phyloP scores from a whole-genome alignment of 2,888 invertebrate genomes.

The Calameuta idolon region DNA sequence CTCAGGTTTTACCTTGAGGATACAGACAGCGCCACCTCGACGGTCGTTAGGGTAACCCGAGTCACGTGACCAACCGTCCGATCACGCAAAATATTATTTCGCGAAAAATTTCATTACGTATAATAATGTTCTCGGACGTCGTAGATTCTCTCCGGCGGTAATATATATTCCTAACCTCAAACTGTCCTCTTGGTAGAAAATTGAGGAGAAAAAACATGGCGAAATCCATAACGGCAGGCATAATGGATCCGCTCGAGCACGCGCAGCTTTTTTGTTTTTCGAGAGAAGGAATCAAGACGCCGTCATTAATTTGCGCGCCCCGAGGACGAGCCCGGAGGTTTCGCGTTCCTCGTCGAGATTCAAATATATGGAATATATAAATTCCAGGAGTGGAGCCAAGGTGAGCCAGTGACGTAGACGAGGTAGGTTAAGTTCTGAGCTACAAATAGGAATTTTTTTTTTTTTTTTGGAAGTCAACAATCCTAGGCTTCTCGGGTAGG shows the following conservation, averaged over 20 bases:
- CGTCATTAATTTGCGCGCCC: not conserved
- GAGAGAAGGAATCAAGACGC: not conserved
- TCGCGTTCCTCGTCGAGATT: not conserved
- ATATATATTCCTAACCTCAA: not conserved
- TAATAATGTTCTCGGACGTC: not conserved
- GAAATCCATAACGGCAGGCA: not conserved
- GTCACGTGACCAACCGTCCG: not conserved
- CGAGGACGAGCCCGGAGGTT: not conserved
- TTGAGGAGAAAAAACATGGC: not conserved
- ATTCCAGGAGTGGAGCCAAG: not conserved
- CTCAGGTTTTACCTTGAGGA: not conserved
- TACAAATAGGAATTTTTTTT: not conserved
- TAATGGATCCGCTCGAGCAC: not conserved
- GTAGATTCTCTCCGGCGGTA: not conserved
- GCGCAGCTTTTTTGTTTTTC: not conserved
- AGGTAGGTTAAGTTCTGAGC: not conserved
- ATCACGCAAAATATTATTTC: not conserved
- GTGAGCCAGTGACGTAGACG: not conserved
- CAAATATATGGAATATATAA: not conserved
- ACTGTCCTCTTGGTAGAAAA: not conserved
- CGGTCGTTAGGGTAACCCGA: not conserved
- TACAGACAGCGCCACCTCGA: not conserved
- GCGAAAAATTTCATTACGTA: not conserved
- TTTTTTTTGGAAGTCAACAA: not conserved
- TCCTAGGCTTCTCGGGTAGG: not conserved